These are phyloP conservation scores for Thalassarche chlororhynchos DNA, from an alignment of 2,113 vertebrate genomes.

Conservation along the genomic window DNA sequence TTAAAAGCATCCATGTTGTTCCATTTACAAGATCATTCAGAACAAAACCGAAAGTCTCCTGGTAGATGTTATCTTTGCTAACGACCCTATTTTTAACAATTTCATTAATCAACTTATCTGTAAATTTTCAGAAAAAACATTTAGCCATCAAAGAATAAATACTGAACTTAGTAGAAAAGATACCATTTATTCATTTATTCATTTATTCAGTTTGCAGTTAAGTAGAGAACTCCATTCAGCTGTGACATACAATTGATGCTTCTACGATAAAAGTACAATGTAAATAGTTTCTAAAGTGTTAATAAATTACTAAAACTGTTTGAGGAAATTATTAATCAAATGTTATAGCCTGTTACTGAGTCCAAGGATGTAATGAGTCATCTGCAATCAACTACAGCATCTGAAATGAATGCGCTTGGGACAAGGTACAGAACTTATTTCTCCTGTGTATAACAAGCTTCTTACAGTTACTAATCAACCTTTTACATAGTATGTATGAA, in stretches of 20 bases:
- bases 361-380: neutral
- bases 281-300: conserved; percentile 8
- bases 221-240: conserved; percentile 6
- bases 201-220: conserved; percentile 10
- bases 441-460: neutral
- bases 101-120: neutral
- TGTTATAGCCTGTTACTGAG: neutral
- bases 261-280: neutral
- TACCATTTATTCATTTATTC: conserved; percentile 12
- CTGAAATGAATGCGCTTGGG: neutral
- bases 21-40: neutral
- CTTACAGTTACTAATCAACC: neutral
- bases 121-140: neutral
- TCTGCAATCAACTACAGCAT: neutral
- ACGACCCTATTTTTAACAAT: neutral
- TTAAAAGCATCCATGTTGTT: neutral
- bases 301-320: conserved; percentile 39
- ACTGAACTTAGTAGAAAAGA: neutral
- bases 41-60: neutral
- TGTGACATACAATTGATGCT: neutral
- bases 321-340: conserved; percentile 18
- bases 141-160: neutral
- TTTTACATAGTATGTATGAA: neutral
- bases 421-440: neutral
- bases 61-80: neutral